Base-by-base conservation (phyloP, 2,113 vertebrate species). In the Sarotherodon lohbergeri region DNA sequence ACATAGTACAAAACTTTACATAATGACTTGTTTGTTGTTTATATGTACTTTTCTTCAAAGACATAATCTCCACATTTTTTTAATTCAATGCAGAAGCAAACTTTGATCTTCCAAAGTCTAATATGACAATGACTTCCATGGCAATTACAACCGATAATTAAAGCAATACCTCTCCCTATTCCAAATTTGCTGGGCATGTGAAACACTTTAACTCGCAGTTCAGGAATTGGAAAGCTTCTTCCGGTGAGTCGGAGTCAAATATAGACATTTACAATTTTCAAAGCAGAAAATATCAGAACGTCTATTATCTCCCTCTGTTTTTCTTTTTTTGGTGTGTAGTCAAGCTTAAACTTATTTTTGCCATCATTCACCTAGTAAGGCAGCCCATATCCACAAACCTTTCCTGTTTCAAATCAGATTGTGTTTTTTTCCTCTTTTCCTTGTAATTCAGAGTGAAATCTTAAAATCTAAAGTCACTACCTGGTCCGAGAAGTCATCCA, bases 381-480 rank as follows among this genome's bases (percentile, higher is more conserved):
- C 16, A 32, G 16, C n/a, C 9, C 27, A 8, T 76, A 84, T 54
- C 71, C 27, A 68, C 34, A 29, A 85, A 39, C 27, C 34, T 19
- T 84, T 82, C 39, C 13, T 14, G 9, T 66, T 83, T 48, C 46
- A 56, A 85, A 76, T 59, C 46, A 59, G 36, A 7, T 57, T 82
- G 11, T 19, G 29, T 12, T 83, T 61, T 68, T 68, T 79, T 16
- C 3, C 14, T 71, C 34, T 57, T 24, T 12, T 63, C 9, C 48
- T 7, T 88, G 59, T 66, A 84, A 89, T 89, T 92, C 71, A 81
- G n/a, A 76, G 78, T 86, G 39, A 93, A 91, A 93, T 85, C 83
- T 83, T 2, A 71, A 88, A 90, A 93, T 86, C 84, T 83, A 5
- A 16, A 84, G 85, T 90, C 86, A 83, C 54, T 57, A 66, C 52